These are phyloP conservation scores for Eublepharis macularius DNA, from an alignment of 2,113 vertebrate species.

Conservation along the genomic window DNA sequence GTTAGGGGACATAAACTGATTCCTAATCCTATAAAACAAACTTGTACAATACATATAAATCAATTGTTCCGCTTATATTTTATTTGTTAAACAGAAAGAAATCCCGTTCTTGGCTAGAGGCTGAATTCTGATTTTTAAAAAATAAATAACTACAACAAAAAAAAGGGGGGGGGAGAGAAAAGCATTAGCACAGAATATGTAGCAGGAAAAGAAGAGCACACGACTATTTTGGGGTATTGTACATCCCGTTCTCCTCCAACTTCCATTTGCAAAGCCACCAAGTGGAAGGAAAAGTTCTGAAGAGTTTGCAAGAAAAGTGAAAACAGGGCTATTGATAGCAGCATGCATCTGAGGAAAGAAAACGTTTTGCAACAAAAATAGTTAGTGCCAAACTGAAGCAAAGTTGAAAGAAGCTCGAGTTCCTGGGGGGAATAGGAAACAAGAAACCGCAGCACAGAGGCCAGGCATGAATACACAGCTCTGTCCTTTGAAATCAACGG, in stretches of 20 bases:
- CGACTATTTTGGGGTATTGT: background rate
- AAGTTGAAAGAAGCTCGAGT: constrained; percentile 30
- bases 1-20: constrained; percentile 55
- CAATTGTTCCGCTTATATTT: constrained; percentile 50
- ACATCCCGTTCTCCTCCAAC: background rate
- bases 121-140: constrained; percentile 19
- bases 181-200: background rate
- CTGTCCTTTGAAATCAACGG: constrained; percentile 55
- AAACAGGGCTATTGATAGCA: constrained; percentile 16
- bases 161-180: background rate
- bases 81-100: constrained; percentile 52
- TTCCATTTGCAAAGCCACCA: background rate
- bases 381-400: constrained; percentile 11
- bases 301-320: background rate
- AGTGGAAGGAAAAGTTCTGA: background rate
- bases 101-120: constrained; percentile 38
- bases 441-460: constrained; percentile 46
- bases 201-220: background rate
- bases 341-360: background rate
- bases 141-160: background rate
- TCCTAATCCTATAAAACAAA: constrained; percentile 50
- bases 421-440: constrained; percentile 38
- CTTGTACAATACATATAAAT: constrained; percentile 52
- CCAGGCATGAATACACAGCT: constrained; percentile 58
- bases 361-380: constrained; percentile 11